Evolutionary conservation across 2,797 vertebrate genomes (phyloP).

Genomic region (Artibeus jamaicensis): DNA sequence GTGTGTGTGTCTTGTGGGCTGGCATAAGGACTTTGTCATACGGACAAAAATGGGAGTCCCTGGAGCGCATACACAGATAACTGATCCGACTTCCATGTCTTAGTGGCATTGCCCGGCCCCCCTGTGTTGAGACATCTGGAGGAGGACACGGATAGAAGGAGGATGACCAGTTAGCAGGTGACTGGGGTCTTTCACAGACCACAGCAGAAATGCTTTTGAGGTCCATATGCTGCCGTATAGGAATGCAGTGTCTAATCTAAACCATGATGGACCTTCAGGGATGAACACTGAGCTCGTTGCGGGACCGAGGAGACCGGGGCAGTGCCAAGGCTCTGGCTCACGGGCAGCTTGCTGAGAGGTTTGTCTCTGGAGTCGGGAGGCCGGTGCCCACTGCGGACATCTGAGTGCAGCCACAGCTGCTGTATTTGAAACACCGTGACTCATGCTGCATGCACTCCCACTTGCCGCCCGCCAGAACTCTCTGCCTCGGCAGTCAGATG

Average conservation of each 20-base stretch:
- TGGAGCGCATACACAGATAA: rapidly evolving
- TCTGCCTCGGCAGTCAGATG: neutral
- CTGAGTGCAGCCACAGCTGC: neutral
- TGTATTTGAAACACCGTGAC: neutral
- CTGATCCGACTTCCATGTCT: neutral
- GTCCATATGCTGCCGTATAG: neutral
- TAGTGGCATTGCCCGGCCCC: too few relatives aligned
- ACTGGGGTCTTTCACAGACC: neutral
- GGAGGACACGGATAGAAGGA: neutral
- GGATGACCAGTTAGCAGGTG: neutral
- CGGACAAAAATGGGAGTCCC: rapidly evolving
- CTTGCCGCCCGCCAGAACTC: neutral
- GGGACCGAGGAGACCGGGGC: neutral
- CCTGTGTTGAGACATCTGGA: neutral
- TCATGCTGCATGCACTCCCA: neutral
- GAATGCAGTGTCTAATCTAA: neutral
- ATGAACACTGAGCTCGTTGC: rapidly evolving
- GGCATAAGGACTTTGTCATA: rapidly evolving
- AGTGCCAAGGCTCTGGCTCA: neutral
- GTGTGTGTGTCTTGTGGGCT: neutral
- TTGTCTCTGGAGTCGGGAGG: neutral
- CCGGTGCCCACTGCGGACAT: neutral
- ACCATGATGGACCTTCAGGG: too few relatives aligned
- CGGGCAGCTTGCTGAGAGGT: neutral
- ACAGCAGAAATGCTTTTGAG: neutral